phyloP scores from a whole-genome alignment of 2,797 vertebrate species.

The Lerista edwardsae region DNA sequence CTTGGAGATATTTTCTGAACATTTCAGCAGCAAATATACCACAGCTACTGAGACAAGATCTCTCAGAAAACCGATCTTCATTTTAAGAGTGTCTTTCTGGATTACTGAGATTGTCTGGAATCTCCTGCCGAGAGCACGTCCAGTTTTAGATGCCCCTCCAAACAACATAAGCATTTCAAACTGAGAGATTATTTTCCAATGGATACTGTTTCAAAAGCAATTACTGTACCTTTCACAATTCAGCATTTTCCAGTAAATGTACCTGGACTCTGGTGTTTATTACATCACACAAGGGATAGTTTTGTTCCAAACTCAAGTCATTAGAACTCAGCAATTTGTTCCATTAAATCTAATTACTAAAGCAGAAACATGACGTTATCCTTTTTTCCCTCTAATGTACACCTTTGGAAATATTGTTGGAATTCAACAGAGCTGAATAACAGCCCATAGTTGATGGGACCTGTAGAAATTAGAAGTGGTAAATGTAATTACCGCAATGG shows the following conservation, averaged over 20 bases:
- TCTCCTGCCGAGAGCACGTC: conserved; percentile 14
- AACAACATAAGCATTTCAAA: conserved; percentile 17
- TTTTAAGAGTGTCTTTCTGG: neutral
- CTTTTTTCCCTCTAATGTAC: neutral
- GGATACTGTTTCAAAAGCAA: neutral
- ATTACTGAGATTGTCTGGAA: conserved; percentile 8
- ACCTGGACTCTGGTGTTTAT: neutral
- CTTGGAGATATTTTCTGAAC: neutral
- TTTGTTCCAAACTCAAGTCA: conserved; percentile 2
- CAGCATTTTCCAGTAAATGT: rapidly evolving
- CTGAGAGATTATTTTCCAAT: neutral
- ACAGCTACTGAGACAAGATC: neutral
- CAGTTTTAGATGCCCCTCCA: neutral
- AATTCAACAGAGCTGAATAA: neutral
- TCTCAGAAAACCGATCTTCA: neutral
- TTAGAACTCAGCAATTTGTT: rapidly evolving
- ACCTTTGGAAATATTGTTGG: neutral
- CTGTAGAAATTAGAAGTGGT: neutral
- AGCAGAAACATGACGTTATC: neutral
- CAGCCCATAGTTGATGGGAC: neutral
- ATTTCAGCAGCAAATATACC: neutral
- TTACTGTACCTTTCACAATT: neutral
- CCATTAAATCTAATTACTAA: neutral
- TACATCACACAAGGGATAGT: neutral
- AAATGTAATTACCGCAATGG: neutral